Evolutionary conservation across 2,888 invertebrate genomes (phyloP), one percentile per base, ranked within the genome.

Genomic region (Nomada ferruginata): DNA sequence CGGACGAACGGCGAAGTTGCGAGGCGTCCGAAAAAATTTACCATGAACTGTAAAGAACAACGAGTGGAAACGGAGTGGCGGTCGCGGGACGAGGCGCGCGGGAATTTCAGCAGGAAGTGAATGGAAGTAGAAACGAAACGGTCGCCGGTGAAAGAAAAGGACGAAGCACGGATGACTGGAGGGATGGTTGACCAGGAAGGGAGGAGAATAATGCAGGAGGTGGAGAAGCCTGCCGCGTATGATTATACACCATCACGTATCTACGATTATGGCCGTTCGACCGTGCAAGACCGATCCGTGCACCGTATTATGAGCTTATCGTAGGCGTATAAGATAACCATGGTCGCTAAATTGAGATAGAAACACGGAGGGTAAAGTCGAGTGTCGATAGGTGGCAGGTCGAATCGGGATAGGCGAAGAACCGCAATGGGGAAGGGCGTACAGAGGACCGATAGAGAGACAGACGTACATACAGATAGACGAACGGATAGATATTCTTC

Each of bases 261-360:
- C 36, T 36, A 36, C 36, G 89, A 90, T 90, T 90, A 88, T 83
- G 86, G 83, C 85, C 79, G 83, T 84, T 83, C 65, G 81, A 60
- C 81, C 84, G 77, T 89, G 87, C 86, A 82, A 84, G 84, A 82
- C 73, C 78, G 83, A 81, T 80, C 78, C 80, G 72, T 78, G 77
- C 87, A 44, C 70, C 76, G 89, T 79, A 84, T 89, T 88, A 88
- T 84, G 83, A 85, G 85, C 84, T 88, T 89, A 89, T 89, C 86
- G 89, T 88, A 86, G 86, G 86, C 83, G 85, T 86, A 79, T 76
- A 76, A 84, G 83, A 87, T 89, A 88, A 83, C 81, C 75, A 80
- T 78, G 81, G 79, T 77, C 85, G 76, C 84, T 90, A 88, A 89
- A 90, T 90, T 87, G 85, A 90, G 87, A 86, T 89, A 83, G 85